phyloP scores from a whole-genome alignment of 1,140 invertebrate genomes.

The Drosophila punjabiensis region DNA sequence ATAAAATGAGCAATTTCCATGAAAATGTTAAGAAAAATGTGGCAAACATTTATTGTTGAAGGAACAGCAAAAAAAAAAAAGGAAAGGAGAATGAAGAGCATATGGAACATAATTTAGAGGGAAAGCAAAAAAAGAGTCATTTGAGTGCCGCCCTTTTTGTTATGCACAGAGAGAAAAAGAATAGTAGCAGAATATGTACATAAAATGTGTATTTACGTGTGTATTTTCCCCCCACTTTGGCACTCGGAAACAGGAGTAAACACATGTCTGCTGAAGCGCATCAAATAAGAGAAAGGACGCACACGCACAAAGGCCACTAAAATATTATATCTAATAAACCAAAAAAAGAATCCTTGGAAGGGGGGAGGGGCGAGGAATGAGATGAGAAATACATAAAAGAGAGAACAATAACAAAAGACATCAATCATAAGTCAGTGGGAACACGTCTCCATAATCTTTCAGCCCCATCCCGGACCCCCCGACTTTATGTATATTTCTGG shows the following conservation, averaged over 20 bases:
- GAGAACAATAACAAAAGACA: conserved; percentile 76
- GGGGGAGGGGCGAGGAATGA: conserved; percentile 11
- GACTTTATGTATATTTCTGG: conserved; percentile 56
- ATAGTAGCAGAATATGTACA: conserved; percentile 16
- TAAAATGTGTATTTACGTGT: conserved; percentile 36
- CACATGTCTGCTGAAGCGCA: conserved; percentile 71
- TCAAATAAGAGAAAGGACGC: conserved; percentile 50
- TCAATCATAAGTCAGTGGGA: conserved; percentile 79
- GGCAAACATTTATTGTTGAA: conserved; percentile 68
- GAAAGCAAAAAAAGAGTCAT: conserved; percentile 59
- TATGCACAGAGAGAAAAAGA: conserved; percentile 54
- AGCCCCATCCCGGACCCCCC: conserved; percentile 6
- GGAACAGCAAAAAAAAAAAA: neutral
- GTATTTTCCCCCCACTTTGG: neutral
- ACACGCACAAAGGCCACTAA: conserved; percentile 69
- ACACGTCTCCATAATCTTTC: conserved; percentile 72
- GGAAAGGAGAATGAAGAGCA: conserved; percentile 22
- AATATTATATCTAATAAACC: conserved; percentile 83
- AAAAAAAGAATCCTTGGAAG: conserved; percentile 29
- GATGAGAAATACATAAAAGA: conserved; percentile 47
- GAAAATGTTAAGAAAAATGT: conserved; percentile 78
- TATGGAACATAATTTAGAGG: conserved; percentile 71
- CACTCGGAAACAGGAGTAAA: conserved; percentile 71
- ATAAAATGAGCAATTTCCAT: conserved; percentile 80
- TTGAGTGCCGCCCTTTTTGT: conserved; percentile 69